phyloP scores from a whole-genome alignment of 2,113 vertebrate genomes.

The Muntiacus reevesi region DNA sequence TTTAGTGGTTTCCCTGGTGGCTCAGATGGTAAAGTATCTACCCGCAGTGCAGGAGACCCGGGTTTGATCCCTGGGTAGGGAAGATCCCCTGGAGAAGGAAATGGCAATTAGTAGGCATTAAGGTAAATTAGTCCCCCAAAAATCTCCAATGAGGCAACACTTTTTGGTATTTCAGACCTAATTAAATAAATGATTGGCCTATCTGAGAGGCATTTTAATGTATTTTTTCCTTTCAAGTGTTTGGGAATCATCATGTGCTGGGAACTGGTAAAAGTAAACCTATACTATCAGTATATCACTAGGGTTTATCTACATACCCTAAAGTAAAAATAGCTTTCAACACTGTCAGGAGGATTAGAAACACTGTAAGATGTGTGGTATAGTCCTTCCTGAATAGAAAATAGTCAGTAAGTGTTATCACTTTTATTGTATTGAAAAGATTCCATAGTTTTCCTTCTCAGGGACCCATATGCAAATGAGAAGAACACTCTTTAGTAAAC shows the following conservation, averaged over 20 bases:
- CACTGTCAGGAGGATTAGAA: neutral
- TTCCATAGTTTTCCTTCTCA: neutral
- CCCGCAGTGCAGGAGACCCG: too few species aligned
- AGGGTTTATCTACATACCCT: neutral
- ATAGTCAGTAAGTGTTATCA: neutral
- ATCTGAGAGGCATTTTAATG: neutral
- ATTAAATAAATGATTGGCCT: neutral
- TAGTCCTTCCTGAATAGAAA: neutral
- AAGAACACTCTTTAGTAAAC: neutral
- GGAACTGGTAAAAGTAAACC: neutral
- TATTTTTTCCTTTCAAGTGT: neutral
- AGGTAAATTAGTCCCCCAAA: neutral
- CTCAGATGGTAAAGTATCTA: too few species aligned
- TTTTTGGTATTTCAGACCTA: neutral
- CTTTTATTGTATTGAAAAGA: neutral
- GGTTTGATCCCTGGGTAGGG: too few species aligned
- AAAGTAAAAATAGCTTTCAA: neutral
- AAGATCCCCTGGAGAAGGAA: too few species aligned
- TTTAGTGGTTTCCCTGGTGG: neutral
- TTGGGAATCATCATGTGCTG: neutral
- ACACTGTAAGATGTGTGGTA: neutral
- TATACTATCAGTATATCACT: neutral
- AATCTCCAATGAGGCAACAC: neutral
- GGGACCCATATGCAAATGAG: neutral
- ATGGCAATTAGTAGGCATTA: neutral